Conservation (phyloP, 2,888 invertebrate species). For the Nomada fucata region DNA sequence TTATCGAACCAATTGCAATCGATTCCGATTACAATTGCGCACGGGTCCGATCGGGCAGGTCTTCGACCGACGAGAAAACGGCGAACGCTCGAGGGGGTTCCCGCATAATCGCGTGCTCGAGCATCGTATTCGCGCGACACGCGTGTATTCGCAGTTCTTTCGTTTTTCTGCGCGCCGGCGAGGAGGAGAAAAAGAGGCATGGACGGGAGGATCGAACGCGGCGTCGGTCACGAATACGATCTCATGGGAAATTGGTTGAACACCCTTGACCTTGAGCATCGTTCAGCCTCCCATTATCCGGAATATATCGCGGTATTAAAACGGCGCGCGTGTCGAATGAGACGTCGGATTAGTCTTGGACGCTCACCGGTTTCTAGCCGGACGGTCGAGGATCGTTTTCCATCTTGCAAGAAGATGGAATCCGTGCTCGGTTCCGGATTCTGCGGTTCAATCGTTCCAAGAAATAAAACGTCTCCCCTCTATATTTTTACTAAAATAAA, state of each 20-base stretch:
- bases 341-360: constrained; percentile 38
- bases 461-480: too few species aligned
- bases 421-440: background rate
- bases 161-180: constrained; percentile 33
- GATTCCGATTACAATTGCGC: background rate
- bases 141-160: constrained; percentile 4
- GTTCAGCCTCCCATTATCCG: constrained; percentile 48
- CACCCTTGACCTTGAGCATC: constrained; percentile 59
- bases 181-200: constrained; percentile 28
- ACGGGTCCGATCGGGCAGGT: too few species aligned
- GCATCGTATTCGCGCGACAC: constrained; percentile 10
- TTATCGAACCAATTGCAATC: too few species aligned
- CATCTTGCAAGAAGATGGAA: background rate
- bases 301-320: constrained; percentile 65
- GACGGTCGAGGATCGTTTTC: constrained; percentile 8
- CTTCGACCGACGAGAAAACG: background rate
- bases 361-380: constrained; percentile 7
- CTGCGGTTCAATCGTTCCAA: background rate
- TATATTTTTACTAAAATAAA: too few species aligned
- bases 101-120: constrained; percentile 1
- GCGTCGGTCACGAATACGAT: constrained; percentile 18
- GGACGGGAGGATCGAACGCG: constrained; percentile 1
- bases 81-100: background rate
- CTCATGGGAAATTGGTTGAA: constrained; percentile 40
- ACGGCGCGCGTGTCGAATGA: constrained; percentile 54